A percentile compares a stretch with the other conserved stretches of the same genome.
phyloP scores from a whole-genome alignment of 2,797 vertebrate species.

The Galago senegalensis region DNA sequence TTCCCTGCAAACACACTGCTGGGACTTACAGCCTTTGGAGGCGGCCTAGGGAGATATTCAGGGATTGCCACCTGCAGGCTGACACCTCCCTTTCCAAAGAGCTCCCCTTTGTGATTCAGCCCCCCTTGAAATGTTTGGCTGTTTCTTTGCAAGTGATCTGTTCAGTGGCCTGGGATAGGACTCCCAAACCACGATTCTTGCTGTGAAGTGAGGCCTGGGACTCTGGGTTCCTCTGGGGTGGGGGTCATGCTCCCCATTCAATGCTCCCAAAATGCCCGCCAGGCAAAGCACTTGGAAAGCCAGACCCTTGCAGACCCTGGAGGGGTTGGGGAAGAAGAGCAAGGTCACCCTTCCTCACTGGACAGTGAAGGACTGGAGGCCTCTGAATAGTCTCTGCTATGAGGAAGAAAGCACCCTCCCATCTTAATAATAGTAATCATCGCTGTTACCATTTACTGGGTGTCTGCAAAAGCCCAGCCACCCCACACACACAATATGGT shows the following conservation, averaged over 20 bases:
- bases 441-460: neutral
- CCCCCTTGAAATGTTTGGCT: neutral
- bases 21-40: neutral
- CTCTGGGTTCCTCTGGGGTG: neutral
- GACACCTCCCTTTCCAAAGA: neutral
- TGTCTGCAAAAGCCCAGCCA: neutral
- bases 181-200: neutral
- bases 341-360: neutral
- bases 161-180: neutral
- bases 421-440: slow-evolving; percentile 59
- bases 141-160: neutral
- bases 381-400: neutral
- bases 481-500: neutral
- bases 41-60: neutral
- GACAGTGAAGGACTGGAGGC: neutral
- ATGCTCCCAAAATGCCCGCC: neutral
- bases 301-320: neutral
- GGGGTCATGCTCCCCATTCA: neutral
- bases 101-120: neutral
- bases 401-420: slow-evolving; percentile 59
- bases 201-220: neutral
- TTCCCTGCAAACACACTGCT: no score
- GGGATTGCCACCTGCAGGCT: neutral
- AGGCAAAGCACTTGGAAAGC: neutral
- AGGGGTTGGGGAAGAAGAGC: neutral